Base-by-base conservation (phyloP, 1,140 invertebrate species). In the Cephus cinctus region DNA sequence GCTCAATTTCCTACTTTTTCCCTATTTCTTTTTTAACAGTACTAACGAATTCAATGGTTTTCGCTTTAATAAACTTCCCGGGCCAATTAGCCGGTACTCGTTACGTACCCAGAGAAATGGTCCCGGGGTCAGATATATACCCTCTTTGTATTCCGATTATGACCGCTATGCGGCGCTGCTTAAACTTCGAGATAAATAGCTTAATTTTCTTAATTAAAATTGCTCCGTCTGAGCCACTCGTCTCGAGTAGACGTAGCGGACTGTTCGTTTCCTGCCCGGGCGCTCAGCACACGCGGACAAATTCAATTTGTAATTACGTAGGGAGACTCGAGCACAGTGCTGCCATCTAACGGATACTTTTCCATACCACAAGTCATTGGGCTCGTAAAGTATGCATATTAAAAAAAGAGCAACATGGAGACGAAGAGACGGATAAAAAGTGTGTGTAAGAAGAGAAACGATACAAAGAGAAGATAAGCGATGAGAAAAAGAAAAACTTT, bases 181-280 rank as follows among this genome's bases (percentile, higher is more conserved):
- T 50, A 42, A 54, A 49, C 36, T 47, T 50, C 30, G 45, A 53
- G 59, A 67, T 66, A 66, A 65, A 62, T 59, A 65, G 54, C 59
- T 65, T 65, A 63, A 67, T 67, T 67, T 62, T 48, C 57, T 65
- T 64, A 62, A 67, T 69, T 61, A 64, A 69, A 57, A 63, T 58
- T 50, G 50, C 30, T 39, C 6, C 16, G 42, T 39, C 36, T 4
- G 16, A 11, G 16, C 11, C 35, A 6, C 22, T 2, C 23, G 15
- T 47, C 48, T 49, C 43, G 45, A 49, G 31, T 21, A 3, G 2
- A 20, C 41, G 15, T 14, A 18, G 36, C 16, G 47, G 44, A 50
- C 48, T 50, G 52, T 43, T 53, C 47, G 34, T 45, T 59, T 49
- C 50, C 46, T 43, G 31, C 16, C 25, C n/a, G n/a, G n/a, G n/a